Evolutionary conservation across 2,888 invertebrate species (phyloP).

Genomic region (Melieria picta): DNA sequence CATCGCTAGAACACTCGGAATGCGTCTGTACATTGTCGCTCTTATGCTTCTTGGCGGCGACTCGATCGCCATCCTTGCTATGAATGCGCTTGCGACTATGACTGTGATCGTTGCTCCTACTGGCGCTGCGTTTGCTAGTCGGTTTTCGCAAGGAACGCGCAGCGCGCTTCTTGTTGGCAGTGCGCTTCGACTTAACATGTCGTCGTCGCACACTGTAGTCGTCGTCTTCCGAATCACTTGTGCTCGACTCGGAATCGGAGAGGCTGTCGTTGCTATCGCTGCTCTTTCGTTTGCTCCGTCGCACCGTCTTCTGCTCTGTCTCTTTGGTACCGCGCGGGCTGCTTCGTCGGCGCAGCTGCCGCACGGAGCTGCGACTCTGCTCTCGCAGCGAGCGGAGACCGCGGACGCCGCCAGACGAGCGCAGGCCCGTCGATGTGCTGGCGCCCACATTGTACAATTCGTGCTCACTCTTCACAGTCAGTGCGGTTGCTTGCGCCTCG

Average conservation of each 20-base stretch:
- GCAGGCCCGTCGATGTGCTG: constrained; percentile 56
- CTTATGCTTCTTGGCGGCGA: constrained; percentile 6
- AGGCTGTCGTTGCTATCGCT: constrained; percentile 38
- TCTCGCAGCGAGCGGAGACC: neutral
- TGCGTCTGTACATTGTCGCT: constrained; percentile 12
- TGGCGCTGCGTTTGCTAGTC: neutral
- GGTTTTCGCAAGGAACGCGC: constrained; percentile 7
- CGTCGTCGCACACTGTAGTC: constrained; percentile 9
- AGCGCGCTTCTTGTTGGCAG: neutral
- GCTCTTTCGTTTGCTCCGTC: constrained; percentile 39
- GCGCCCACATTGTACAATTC: constrained; percentile 59
- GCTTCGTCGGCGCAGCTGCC: constrained; percentile 16
- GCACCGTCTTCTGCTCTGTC: constrained; percentile 1
- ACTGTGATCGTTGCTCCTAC: neutral
- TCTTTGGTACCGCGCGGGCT: constrained; percentile 3
- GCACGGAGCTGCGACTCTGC: constrained; percentile 18
- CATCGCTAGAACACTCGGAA: constrained; percentile 26
- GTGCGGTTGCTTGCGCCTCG: constrained; percentile 33
- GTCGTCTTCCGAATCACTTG: constrained; percentile 24
- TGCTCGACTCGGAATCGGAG: constrained; percentile 12
- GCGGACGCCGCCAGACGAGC: constrained; percentile 51
- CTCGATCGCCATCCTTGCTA: neutral
- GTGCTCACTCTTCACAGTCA: constrained; percentile 35
- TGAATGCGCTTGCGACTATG: constrained; percentile 11
- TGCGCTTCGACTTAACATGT: constrained; percentile 13